Conservation (phyloP, 2,888 invertebrate genomes). For the Stegana nigrithorax region DNA sequence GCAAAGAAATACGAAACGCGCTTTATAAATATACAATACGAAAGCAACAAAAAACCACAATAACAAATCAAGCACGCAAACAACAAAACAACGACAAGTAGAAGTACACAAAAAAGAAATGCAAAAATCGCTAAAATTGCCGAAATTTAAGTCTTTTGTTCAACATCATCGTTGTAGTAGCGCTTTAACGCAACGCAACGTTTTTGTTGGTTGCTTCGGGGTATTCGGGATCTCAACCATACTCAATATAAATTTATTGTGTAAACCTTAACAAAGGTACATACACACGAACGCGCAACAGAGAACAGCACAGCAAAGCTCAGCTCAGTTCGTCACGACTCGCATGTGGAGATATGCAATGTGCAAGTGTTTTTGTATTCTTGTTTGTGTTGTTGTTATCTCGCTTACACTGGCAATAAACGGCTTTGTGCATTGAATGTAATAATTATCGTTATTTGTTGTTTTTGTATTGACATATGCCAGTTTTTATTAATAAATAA, state of each 20-base stretch:
- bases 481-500: not conserved
- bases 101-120: not conserved
- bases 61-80: not conserved
- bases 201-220: not conserved
- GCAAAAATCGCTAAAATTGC: slow-evolving; percentile 2
- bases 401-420: no score
- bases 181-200: not conserved
- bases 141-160: not conserved
- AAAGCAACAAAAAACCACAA: slow-evolving; percentile 3
- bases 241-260: slow-evolving; percentile 14
- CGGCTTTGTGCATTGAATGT: no score
- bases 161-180: not conserved
- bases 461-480: not conserved
- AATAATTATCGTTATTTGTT: no score
- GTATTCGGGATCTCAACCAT: slow-evolving; percentile 6
- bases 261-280: slow-evolving; percentile 12
- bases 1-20: not conserved
- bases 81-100: not conserved
- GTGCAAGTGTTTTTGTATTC: not conserved
- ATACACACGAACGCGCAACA: no score
- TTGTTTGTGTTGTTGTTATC: not conserved
- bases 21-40: not conserved
- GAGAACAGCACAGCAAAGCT: no score
- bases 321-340: not conserved
- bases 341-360: not conserved